Evolutionary conservation across 2,797 vertebrate species (phyloP).

Genomic region (Poeciliopsis gracilis): DNA sequence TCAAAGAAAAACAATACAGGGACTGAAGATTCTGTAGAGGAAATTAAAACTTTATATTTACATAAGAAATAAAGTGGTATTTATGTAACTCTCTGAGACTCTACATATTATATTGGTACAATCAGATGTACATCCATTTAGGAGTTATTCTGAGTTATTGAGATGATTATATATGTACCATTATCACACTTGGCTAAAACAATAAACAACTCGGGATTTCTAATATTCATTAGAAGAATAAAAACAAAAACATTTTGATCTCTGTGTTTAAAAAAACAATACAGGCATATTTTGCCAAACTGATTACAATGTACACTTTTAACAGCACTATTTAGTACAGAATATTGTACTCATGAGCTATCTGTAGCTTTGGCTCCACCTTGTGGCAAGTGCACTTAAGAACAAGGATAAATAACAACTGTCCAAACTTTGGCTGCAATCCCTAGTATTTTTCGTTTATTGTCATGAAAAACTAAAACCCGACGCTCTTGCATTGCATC

Average conservation of each 20-base stretch:
- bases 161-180: not conserved
- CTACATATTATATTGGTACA: not conserved
- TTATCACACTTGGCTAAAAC: not conserved
- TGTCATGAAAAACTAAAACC: not conserved
- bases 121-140: not conserved
- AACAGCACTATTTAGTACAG: too few species aligned
- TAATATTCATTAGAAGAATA: not conserved
- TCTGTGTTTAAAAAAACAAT: not conserved
- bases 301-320: not conserved
- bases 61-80: not conserved
- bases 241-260: not conserved
- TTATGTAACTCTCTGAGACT: not conserved
- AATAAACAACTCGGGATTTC: not conserved
- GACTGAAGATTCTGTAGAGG: not conserved
- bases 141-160: not conserved
- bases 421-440: not conserved
- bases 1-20: not conserved
- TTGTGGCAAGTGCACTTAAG: slow-evolving; percentile 2
- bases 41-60: not conserved
- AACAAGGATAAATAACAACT: not conserved
- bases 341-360: not conserved
- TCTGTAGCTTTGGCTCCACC: slow-evolving; percentile 19
- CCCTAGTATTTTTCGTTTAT: not conserved
- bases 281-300: not conserved
- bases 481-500: too few species aligned